Conservation (phyloP, 2,888 invertebrate genomes). For the Tuberolachnus salignus region DNA sequence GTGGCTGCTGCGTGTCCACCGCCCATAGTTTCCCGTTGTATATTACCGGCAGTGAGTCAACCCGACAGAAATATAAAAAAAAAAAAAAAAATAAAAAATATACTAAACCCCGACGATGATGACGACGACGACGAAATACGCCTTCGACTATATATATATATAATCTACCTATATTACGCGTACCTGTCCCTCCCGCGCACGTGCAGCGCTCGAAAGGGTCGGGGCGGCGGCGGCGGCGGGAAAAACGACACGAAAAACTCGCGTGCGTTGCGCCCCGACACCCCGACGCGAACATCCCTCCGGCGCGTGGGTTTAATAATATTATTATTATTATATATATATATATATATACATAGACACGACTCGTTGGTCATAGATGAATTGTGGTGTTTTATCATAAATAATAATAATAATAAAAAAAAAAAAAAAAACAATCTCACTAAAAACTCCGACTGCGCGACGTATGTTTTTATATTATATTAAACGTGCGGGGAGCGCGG, state of each 20-base stretch:
- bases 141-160: too few species aligned
- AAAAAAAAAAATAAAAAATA: too few species aligned
- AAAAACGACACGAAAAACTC: conserved; percentile 14
- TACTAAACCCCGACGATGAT: too few species aligned
- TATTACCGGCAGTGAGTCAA: background rate
- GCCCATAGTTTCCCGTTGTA: background rate
- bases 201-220: background rate
- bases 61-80: background rate
- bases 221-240: background rate
- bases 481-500: background rate
- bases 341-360: conserved; percentile 16
- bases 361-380: conserved; percentile 30
- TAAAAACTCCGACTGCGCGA: conserved; percentile 38
- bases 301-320: background rate
- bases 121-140: too few species aligned
- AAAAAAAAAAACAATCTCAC: conserved; percentile 43
- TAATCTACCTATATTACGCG: background rate
- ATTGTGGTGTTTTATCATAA: conserved; percentile 28
- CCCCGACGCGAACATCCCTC: background rate
- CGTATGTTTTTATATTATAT: background rate
- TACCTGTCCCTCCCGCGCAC: background rate
- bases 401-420: background rate
- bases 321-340: conserved; percentile 23
- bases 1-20: conserved; percentile 19
- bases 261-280: conserved; percentile 24